Evolutionary conservation across 2,113 vertebrate genomes (phyloP).

Genomic region (Atlantisia rogersi): DNA sequence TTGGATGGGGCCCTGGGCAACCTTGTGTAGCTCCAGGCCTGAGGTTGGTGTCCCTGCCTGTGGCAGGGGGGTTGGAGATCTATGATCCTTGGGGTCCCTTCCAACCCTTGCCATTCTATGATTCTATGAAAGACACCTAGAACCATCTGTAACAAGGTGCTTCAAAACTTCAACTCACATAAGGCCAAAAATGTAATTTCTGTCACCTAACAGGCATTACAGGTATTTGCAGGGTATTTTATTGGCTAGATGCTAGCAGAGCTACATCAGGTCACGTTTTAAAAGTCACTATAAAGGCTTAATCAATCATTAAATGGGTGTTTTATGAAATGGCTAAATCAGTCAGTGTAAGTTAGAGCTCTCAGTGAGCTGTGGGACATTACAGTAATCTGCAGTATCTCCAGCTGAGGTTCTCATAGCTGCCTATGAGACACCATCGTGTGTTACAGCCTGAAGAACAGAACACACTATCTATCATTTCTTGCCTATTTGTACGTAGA

Average conservation of each 20-base stretch:
- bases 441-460: neutral
- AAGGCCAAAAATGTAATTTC: neutral
- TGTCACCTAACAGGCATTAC: neutral
- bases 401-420: neutral
- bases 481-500: neutral
- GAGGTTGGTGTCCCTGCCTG: no score
- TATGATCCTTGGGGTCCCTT: no score
- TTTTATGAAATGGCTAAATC: constrained; percentile 27
- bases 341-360: neutral
- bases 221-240: neutral
- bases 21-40: no score
- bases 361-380: neutral
- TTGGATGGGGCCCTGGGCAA: no score
- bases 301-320: constrained; percentile 28
- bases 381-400: neutral
- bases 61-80: no score
- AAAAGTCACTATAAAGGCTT: constrained; percentile 22
- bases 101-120: no score
- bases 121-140: neutral
- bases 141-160: neutral
- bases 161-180: neutral
- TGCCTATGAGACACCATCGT: neutral
- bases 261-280: neutral
- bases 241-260: constrained; percentile 20
- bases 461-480: neutral